Evolutionary conservation across 2,113 vertebrate genomes (phyloP).

Genomic region (Cyanoderma ruficeps): DNA sequence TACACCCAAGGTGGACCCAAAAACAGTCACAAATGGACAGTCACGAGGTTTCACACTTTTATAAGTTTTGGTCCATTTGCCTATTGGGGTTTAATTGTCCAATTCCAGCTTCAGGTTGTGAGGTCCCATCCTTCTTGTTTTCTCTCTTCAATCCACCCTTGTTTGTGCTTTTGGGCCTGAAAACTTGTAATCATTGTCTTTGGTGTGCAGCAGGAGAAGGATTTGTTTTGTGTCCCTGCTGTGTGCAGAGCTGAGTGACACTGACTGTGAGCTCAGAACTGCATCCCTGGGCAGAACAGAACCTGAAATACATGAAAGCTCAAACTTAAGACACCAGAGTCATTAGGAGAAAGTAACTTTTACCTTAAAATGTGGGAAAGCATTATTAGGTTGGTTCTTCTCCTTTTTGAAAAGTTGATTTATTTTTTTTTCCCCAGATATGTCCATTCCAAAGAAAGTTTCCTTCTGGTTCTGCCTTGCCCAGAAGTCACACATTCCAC

Average conservation of each 20-base stretch:
- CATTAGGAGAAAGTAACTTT: not conserved
- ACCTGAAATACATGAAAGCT: not conserved
- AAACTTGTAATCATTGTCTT: not conserved
- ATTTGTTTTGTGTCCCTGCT: too few relatives aligned
- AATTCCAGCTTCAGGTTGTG: too few relatives aligned
- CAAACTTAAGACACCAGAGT: not conserved
- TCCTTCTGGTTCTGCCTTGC: not conserved
- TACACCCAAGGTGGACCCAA: too few relatives aligned
- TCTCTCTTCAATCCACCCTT: too few relatives aligned
- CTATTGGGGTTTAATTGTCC: too few relatives aligned
- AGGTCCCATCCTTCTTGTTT: too few relatives aligned
- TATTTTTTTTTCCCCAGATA: not conserved
- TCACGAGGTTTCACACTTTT: too few relatives aligned
- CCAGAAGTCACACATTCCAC: not conserved
- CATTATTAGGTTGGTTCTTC: not conserved
- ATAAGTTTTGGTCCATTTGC: too few relatives aligned
- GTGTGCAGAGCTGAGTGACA: not conserved
- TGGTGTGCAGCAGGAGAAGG: not conserved
- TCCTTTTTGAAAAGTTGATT: not conserved
- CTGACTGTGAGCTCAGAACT: not conserved
- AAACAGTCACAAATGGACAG: too few relatives aligned
- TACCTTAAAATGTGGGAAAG: not conserved
- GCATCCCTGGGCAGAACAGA: not conserved
- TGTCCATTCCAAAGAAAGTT: not conserved
- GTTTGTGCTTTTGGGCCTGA: not conserved